A percentile compares a stretch with the other conserved stretches of the same genome.
Evolutionary conservation across 2,888 invertebrate genomes (phyloP).

Genomic region (Trypoxylon attenuatum): DNA sequence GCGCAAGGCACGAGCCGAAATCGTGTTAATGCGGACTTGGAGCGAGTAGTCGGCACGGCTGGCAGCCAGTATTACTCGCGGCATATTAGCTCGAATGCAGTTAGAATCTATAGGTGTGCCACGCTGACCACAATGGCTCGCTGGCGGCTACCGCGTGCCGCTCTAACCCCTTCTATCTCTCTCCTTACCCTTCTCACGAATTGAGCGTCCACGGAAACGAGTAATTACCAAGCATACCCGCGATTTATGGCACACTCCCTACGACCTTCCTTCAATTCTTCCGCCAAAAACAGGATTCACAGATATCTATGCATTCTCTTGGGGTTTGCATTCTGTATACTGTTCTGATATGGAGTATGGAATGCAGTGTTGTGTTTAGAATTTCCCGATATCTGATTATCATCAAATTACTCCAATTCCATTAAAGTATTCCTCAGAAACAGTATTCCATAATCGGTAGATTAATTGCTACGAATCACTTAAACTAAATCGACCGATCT

Average conservation of each 20-base stretch:
- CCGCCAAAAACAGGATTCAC: no score
- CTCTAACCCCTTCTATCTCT: no score
- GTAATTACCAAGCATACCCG: slow-evolving; percentile 42
- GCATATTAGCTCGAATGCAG: slow-evolving; percentile 57
- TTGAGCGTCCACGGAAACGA: slow-evolving; percentile 47
- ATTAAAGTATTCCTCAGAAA: no score
- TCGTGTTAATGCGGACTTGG: slow-evolving; percentile 35
- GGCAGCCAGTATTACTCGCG: slow-evolving; percentile 44
- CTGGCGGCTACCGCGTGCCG: slow-evolving; percentile 37
- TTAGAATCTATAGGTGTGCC: slow-evolving; percentile 53
- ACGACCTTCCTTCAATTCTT: slow-evolving; percentile 45
- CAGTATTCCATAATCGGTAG: no score
- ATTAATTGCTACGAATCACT: no score
- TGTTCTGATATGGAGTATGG: no score
- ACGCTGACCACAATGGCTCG: slow-evolving; percentile 51
- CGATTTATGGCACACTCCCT: slow-evolving; percentile 46
- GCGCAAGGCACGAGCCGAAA: slow-evolving; percentile 10
- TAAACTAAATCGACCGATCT: no score
- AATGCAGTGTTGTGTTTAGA: no score
- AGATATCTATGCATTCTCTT: no score
- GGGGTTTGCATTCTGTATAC: no score
- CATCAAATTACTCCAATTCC: no score
- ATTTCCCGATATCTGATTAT: no score
- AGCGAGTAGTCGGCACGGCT: slow-evolving; percentile 2
- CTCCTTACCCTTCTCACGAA: slow-evolving; percentile 34